Evolutionary conservation across 2,888 invertebrate species (phyloP).

Genomic region (Drosophila infuscata): DNA sequence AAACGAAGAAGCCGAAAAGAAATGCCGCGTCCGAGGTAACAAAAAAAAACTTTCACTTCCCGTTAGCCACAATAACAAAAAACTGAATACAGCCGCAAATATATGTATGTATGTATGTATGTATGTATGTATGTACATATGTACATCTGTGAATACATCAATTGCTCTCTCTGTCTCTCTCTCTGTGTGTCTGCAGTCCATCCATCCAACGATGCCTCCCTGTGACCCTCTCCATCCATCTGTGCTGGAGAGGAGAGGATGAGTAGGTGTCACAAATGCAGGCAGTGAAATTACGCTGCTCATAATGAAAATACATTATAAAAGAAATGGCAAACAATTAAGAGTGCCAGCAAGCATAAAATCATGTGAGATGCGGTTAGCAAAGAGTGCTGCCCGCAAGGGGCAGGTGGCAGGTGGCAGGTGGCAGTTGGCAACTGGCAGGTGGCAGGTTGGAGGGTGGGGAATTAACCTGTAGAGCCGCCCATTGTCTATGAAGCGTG

Average conservation of each 20-base stretch:
- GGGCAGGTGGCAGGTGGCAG: not conserved
- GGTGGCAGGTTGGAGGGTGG: not conserved
- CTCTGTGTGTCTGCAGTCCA: not conserved
- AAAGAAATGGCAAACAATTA: constrained; percentile 63
- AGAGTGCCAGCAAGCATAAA: constrained; percentile 27
- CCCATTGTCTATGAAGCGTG: constrained; percentile 57
- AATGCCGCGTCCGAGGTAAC: constrained; percentile 4
- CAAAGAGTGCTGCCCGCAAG: not conserved
- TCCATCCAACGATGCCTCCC: not conserved
- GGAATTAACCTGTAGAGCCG: constrained; percentile 9
- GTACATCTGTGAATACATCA: constrained; percentile 11
- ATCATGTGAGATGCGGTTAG: constrained; percentile 13
- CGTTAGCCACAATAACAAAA: constrained; percentile 23
- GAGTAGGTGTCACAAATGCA: constrained; percentile 68
- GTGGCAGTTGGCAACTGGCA: not conserved
- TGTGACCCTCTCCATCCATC: not conserved
- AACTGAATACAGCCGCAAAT: constrained; percentile 1
- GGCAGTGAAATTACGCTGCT: constrained; percentile 57
- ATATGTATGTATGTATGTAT: not conserved
- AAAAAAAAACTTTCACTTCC: constrained; percentile 61
- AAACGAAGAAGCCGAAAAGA: constrained; percentile 20
- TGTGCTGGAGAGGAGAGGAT: constrained; percentile 31
- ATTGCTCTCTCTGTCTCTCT: not conserved
- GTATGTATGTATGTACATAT: not conserved
- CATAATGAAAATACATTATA: constrained; percentile 63